Percentiles rank a stretch among this genome's conserved stretches.
Conservation (phyloP, 2,797 vertebrate species). For the Brachyrhaphis roseni region DNA sequence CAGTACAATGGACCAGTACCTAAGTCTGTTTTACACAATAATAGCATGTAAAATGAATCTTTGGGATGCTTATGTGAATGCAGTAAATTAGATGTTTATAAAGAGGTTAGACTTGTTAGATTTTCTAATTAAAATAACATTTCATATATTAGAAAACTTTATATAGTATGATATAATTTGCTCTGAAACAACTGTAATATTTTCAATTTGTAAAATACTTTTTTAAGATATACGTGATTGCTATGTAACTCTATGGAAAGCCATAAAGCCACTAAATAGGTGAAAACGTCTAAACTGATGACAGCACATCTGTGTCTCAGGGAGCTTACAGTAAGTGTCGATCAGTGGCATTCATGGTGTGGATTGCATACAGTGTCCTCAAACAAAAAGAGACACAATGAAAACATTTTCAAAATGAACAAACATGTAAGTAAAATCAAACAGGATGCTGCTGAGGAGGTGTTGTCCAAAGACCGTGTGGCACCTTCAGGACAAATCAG, state of each 20-base stretch:
- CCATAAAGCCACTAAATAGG: conserved; percentile 63
- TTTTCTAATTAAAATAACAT: conserved; percentile 65
- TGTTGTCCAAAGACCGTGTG: conserved; percentile 35
- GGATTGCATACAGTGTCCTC: conserved; percentile 82
- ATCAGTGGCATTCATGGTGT: conserved; percentile 80
- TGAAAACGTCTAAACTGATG: conserved; percentile 67
- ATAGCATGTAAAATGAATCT: conserved; percentile 71
- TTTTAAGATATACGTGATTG: conserved; percentile 57
- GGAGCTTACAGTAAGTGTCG: conserved; percentile 75
- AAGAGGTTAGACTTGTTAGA: conserved; percentile 35
- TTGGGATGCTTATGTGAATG: conserved; percentile 70
- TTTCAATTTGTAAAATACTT: conserved; percentile 63
- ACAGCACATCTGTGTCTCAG: conserved; percentile 63
- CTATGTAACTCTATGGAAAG: conserved; percentile 65
- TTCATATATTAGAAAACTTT: conserved; percentile 60
- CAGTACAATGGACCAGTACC: conserved; percentile 73
- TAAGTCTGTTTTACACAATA: conserved; percentile 77
- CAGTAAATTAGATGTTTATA: conserved; percentile 47
- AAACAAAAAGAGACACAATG: conserved; percentile 54
- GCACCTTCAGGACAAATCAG: conserved; percentile 46
- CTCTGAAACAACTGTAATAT: conserved; percentile 61
- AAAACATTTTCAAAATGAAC: conserved; percentile 55
- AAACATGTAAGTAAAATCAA: conserved; percentile 57
- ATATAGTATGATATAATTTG: conserved; percentile 50
- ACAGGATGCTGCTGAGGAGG: conserved; percentile 33